Conservation (phyloP, 2,113 vertebrate genomes). For the Varanus salvator region DNA sequence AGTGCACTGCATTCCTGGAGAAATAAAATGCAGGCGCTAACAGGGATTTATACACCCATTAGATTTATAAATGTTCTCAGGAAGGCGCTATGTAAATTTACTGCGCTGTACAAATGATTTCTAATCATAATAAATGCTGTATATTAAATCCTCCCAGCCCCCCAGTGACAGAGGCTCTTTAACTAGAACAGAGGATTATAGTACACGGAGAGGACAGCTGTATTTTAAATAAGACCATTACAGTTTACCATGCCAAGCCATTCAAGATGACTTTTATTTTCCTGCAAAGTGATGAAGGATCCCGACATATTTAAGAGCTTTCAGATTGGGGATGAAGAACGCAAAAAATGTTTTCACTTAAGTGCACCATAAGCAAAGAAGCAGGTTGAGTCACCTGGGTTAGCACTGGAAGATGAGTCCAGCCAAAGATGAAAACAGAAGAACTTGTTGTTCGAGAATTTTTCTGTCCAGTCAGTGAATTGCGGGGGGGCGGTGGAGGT, state of each 20-base stretch:
- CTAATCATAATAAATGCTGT: slow-evolving; percentile 72
- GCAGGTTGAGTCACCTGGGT: slow-evolving; percentile 36
- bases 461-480: slow-evolving; percentile 19
- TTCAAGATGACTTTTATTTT: slow-evolving; percentile 65
- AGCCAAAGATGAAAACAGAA: background rate
- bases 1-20: slow-evolving; percentile 58
- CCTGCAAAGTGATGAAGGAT: slow-evolving; percentile 32
- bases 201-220: slow-evolving; percentile 65
- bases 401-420: slow-evolving; percentile 36
- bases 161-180: slow-evolving; percentile 68
- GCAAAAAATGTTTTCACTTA: background rate
- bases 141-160: slow-evolving; percentile 70
- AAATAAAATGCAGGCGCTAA: slow-evolving; percentile 67
- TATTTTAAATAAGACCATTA: slow-evolving; percentile 68
- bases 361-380: slow-evolving; percentile 17
- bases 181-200: slow-evolving; percentile 67
- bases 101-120: slow-evolving; percentile 74
- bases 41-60: slow-evolving; percentile 72
- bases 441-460: background rate
- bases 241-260: slow-evolving; percentile 50
- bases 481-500: background rate
- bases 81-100: slow-evolving; percentile 74
- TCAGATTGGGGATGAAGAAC: slow-evolving; percentile 39
- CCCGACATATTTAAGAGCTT: slow-evolving; percentile 39
- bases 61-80: slow-evolving; percentile 71